Base-by-base conservation (phyloP, 1,140 invertebrate genomes). In the Aphidius ervi region DNA sequence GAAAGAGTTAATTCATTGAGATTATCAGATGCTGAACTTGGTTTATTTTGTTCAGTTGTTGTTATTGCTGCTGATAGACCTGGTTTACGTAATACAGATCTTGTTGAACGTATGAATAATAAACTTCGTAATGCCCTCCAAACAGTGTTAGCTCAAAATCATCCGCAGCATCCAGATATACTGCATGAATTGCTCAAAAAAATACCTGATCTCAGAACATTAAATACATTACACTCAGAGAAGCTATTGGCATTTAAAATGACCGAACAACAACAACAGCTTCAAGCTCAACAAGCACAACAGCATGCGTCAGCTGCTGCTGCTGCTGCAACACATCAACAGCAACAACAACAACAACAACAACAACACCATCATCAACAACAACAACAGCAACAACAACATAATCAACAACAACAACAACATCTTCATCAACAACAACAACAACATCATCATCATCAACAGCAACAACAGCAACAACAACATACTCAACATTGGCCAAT, bases 191-290 rank as follows among this genome's bases (percentile, higher is more conserved):
- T 98, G 63, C 86, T 97, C 78, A 94, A 94, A 75, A 97, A 96
- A 69, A 91, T 97, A 59, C 94, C 95, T 2, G 96, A 98, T 80
- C 83, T 98, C 65, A 84, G 95, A 63, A 98, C 95, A 1, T 80
- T 98, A 46, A 98, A 97, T 80, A 97, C 95, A 4, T 84, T 98
- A 9, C 96, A 98, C 74, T 96, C 94, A 1, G 96, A 98, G 73
- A 98, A 98, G 74, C 82, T 97, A 39, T 82, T 98, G 10, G 94
- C 95, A 1, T 95, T 94, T 79, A 93, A 94, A 71, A 90, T 90
- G 87, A 92, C 92, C 20, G 89, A 93, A 74, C 90, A 93, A 69
- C 91, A 91, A 72, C 89, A 91, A 68, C 83, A 89, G 68, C 77
- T 89, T 64, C 84, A 90, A 55, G 88, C 89, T 63, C 82, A 84